These are phyloP conservation scores for Morinoia aosen DNA, from an alignment of 2,888 invertebrate genomes.

Conservation along the genomic window DNA sequence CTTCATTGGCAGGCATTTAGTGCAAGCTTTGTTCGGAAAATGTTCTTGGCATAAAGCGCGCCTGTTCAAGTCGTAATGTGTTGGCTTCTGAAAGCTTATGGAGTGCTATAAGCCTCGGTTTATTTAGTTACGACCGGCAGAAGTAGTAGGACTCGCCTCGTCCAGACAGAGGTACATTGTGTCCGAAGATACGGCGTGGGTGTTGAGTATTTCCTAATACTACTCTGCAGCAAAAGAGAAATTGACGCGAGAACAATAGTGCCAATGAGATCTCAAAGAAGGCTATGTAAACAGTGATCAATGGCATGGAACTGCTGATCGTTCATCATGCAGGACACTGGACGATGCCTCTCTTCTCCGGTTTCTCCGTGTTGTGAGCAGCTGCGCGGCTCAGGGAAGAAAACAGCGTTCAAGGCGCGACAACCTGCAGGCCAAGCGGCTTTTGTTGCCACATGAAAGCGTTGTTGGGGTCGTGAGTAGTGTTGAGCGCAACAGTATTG, in stretches of 20 bases:
- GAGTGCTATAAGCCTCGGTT: not conserved
- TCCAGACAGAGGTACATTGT: conserved; percentile 39
- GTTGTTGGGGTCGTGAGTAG: not conserved
- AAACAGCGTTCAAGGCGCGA: not conserved
- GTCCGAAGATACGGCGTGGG: not conserved
- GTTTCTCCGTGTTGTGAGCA: not conserved
- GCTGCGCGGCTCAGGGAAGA: not conserved
- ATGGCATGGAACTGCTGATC: conserved; percentile 27
- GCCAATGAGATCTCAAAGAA: conserved; percentile 48
- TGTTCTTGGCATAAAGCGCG: not conserved
- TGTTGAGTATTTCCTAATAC: conserved; percentile 36
- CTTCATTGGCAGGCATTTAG: conserved; percentile 47
- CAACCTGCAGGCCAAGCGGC: not conserved
- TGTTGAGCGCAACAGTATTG: not conserved
- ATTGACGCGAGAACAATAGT: conserved; percentile 49
- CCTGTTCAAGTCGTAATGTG: conserved; percentile 26
- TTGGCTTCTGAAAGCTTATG: conserved; percentile 20
- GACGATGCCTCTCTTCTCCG: not conserved
- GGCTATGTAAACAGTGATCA: conserved; percentile 51
- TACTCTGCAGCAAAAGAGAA: conserved; percentile 23
- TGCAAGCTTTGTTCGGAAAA: conserved; percentile 7
- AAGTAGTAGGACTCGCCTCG: not conserved
- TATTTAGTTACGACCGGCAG: conserved; percentile 23
- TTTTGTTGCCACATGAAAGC: not conserved
- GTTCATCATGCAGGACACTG: conserved; percentile 28